Evolutionary conservation across 2,888 invertebrate genomes (phyloP), one percentile per base, ranked within the genome.

Genomic region (Habroteleia sp.): DNA sequence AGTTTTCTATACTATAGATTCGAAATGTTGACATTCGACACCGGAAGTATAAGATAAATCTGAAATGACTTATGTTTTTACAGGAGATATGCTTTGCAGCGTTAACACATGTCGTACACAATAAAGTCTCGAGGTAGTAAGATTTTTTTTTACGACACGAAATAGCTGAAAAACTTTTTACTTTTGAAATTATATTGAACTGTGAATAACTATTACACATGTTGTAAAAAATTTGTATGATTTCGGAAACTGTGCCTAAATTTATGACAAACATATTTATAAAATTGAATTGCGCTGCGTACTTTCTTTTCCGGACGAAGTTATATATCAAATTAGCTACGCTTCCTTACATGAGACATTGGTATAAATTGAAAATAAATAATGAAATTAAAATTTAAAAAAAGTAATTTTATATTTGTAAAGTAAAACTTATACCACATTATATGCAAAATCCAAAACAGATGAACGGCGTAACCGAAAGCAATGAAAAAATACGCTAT

Each of bases 31-130:
- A 68, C 37, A 68, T 41, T 68, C 35, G 42, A 58, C 56, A 50
- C 68, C 68, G 56, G 68, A 68, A 68, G 41, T 37, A 33, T 7
- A 29, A 68, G 68, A 68, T 68, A 68, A 68, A 56, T 16, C 17
- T 23, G 2, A 48, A 48, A 50, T 37, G 50, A 42, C 68, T 50
- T 50, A 42, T 68, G 68, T 56, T 69, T 60, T 69, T 69, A 17
- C 20, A 41, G 10, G 17, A 33, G 50, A 60, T 50, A 69, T 33
- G 48, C 20, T 46, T 33, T 27, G 33, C 50, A 25, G 44, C 8
- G 35, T 14, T 11, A 60, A 69, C 58, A 69, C 50, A 60, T 69
- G 68, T 58, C 52, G 11, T 10, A 6, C 37, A 52, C 60, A 60
- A 69, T 60, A 69, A 69, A 42, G 39, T 44, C 29, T 44, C 52